Base-by-base conservation (phyloP, 2,888 invertebrate species). In the Hirtodrosophila histrioides region DNA sequence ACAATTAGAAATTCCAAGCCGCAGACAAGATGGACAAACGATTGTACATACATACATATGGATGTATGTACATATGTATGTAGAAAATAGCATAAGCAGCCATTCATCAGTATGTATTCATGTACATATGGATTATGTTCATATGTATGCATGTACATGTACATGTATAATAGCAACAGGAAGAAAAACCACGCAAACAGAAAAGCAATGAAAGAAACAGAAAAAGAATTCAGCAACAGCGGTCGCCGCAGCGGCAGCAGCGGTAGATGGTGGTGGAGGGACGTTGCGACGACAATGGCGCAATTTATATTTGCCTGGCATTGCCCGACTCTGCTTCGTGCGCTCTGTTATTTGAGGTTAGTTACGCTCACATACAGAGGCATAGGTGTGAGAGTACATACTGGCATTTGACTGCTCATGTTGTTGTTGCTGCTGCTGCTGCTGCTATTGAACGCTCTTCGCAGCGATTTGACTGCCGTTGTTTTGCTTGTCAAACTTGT, bases 401-500 rank as follows among this genome's bases (percentile, higher is more conserved):
- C 58, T 39, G 63, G 17, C 61, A 65, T 74, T 63, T 36, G 23
- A 24, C 31, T 55, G 51, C 53, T 56, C 60, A 45, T 17, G 8
- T 27, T 50, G 17, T 17, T 51, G 35, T 35, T 33, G 9, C 23
- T 46, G 48, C 24, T 55, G 37, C 17, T 55, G 55, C 9, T 58
- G 31, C 29, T 53, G 57, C 23, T 11, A 23, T 33, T 62, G 29
- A 50, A 17, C 37, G 36, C 71, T 71, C 72, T 72, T 55, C 8
- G 45, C 49, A 45, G 37, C 31, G 53, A 39, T 45, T 24, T 36
- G 55, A 39, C 54, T 39, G n/a, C 39, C 41, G 51, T 70, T 64
- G 36, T 50, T 60, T 61, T 39, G 60, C 53, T 49, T 54, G 69
- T 61, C 48, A 86, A 82, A 82, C 82, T 87, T 72, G 82, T 87